Percentiles rank a stretch among this genome's conserved stretches.
Conservation (phyloP, 2,888 invertebrate genomes). For the Antitype chi region DNA sequence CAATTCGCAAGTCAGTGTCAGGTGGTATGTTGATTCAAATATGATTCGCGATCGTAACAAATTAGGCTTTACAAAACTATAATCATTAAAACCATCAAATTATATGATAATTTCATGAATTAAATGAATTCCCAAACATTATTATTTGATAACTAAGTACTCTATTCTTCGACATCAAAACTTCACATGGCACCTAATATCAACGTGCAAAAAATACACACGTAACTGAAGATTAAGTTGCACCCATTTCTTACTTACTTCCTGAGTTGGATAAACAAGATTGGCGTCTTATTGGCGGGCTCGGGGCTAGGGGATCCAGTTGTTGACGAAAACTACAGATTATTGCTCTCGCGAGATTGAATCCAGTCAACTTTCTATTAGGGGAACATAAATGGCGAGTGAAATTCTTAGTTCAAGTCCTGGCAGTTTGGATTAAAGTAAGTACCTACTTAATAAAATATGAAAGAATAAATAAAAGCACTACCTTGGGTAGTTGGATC, state of each 20-base stretch:
- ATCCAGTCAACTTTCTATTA: constrained; percentile 54
- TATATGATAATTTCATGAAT: background rate
- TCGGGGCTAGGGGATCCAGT: constrained; percentile 16
- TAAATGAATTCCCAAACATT: background rate
- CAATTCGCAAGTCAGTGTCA: too few relatives aligned
- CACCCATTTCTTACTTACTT: constrained; percentile 13
- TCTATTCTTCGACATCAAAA: background rate
- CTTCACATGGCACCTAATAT: too few relatives aligned
- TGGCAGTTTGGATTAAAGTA: background rate
- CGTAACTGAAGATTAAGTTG: constrained; percentile 9
- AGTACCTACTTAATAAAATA: background rate
- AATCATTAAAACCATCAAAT: too few relatives aligned
- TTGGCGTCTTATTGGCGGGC: constrained; percentile 61
- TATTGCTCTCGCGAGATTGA: constrained; percentile 54
- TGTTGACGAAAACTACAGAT: constrained; percentile 63
- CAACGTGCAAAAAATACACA: background rate
- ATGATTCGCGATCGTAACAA: too few relatives aligned
- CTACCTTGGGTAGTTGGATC: accelerated
- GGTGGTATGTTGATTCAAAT: too few relatives aligned
- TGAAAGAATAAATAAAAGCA: background rate
- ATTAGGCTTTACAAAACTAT: too few relatives aligned
- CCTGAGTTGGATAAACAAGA: constrained; percentile 27
- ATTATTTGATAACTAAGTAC: background rate
- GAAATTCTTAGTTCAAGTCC: background rate
- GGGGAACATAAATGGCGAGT: constrained; percentile 33